Percentiles rank a stretch among this genome's conserved stretches.
Evolutionary conservation across 2,888 invertebrate species (phyloP).

Genomic region (Ashinkailepas kermadecensis): DNA sequence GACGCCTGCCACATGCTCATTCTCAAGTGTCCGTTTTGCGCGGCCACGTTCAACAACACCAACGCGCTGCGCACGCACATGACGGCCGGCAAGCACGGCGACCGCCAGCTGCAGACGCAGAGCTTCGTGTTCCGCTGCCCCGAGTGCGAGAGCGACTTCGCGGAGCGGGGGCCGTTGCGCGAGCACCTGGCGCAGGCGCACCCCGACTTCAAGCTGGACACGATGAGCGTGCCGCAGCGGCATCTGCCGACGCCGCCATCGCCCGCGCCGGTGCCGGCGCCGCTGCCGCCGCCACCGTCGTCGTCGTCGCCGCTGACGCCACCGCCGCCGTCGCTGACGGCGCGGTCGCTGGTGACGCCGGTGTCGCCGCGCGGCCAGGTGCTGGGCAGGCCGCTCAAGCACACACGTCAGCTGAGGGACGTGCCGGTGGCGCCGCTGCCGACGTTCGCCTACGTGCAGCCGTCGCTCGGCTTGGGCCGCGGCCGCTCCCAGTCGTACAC

Average conservation of each 20-base stretch:
- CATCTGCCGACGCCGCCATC: background rate
- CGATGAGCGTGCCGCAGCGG: background rate
- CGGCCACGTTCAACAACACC: slow-evolving; percentile 16
- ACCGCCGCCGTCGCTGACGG: background rate
- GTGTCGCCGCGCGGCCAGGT: background rate
- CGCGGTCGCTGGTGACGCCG: background rate
- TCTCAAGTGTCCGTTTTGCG: slow-evolving; percentile 21
- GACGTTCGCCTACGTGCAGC: background rate
- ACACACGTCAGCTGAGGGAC: background rate
- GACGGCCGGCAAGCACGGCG: background rate
- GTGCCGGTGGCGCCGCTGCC: background rate
- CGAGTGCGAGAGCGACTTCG: slow-evolving; percentile 1
- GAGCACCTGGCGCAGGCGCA: background rate
- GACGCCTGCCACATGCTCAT: slow-evolving; percentile 6
- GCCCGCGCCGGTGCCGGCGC: background rate
- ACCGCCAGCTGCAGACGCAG: background rate
- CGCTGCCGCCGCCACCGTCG: background rate
- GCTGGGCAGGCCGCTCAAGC: background rate
- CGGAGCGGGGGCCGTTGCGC: background rate
- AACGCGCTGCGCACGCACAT: slow-evolving; percentile 12
- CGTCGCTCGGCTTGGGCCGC: background rate
- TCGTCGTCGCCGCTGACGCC: background rate
- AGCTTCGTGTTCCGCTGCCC: slow-evolving; percentile 15
- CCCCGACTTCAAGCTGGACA: background rate
- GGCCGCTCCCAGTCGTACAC: background rate